Evolutionary conservation across 37 sponge, comb jelly and placozoan species (phyloP).

Genomic region (Oscarella lobularis): DNA sequence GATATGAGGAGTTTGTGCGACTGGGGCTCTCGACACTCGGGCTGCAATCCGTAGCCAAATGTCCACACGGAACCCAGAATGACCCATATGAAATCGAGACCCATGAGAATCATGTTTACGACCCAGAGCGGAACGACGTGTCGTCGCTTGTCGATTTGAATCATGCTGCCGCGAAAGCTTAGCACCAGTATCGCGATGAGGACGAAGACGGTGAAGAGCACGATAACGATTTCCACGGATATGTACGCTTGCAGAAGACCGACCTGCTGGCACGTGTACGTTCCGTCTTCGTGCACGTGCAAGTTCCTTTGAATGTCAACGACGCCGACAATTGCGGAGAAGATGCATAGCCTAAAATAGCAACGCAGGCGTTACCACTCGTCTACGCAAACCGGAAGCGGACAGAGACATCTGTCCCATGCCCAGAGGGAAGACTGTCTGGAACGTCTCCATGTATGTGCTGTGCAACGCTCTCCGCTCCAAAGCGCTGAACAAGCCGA

Average conservation of each 20-base stretch:
- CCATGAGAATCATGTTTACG: neutral
- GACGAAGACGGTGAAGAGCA: neutral
- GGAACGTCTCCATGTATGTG: no score
- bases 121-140: neutral
- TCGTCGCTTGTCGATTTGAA: neutral
- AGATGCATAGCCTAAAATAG: neutral
- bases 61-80: neutral
- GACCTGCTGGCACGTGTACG: neutral
- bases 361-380: no score
- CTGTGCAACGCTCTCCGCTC: no score
- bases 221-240: neutral
- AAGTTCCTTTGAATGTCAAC: neutral
- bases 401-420: no score
- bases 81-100: neutral
- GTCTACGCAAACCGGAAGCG: no score
- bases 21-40: neutral
- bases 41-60: neutral
- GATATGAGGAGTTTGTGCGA: neutral
- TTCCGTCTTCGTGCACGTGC: neutral
- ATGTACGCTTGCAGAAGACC: neutral
- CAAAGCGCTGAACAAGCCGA: no score
- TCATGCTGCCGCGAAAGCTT: neutral
- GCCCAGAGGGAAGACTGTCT: no score
- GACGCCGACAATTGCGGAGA: neutral
- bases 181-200: neutral